Evolutionary conservation across 2,113 vertebrate species (phyloP), one percentile per base, ranked within the genome.

Genomic region (Campylorhamphus procurvoides): DNA sequence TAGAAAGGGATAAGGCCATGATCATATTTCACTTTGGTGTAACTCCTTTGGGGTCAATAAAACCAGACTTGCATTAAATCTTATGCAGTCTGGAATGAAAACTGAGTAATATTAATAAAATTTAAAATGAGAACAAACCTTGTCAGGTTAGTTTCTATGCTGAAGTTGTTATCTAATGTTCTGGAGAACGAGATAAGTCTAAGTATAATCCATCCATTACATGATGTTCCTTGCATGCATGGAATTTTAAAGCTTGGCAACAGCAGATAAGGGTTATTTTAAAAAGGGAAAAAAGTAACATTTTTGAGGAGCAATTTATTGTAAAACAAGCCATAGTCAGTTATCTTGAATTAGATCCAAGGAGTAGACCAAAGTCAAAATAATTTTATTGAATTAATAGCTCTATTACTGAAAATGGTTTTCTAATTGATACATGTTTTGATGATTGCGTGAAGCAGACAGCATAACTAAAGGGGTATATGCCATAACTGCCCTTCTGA

Each of bases 351-450:
- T 72, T 89, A 91, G 73, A 66, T 68, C 31, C 55, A 85, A 68
- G 50, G 35, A 82, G 49, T 40, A 94, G 83, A 37, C 72, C 71
- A 91, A 39, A 92, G 58, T 64, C 91, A 94, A 77, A 91, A 63
- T 9, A 79, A 89, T 92, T 80, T 80, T 82, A 27, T 78, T 90
- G 87, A 74, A 81, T 93, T 93, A 79, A 55, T 92, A 90, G 22
- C 7, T 14, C 33, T 76, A 12, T 58, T 85, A 59, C 60, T 92
- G 71, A 87, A 90, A 94, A 55, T 2, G 7, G 53, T 87, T 94
- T 95, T 93, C 95, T 87, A 81, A 55, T 90, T 42, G 29, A 42
- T 94, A 87, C 8, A 81, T 87, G 3, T 94, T 93, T 84, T 82
- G 92, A 59, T 87, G 56, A 71, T 74, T 20, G 47, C 75, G 87